phyloP scores from a whole-genome alignment of 53 echinoderm and acorn worm genomes.

The Stichopus horrens region DNA sequence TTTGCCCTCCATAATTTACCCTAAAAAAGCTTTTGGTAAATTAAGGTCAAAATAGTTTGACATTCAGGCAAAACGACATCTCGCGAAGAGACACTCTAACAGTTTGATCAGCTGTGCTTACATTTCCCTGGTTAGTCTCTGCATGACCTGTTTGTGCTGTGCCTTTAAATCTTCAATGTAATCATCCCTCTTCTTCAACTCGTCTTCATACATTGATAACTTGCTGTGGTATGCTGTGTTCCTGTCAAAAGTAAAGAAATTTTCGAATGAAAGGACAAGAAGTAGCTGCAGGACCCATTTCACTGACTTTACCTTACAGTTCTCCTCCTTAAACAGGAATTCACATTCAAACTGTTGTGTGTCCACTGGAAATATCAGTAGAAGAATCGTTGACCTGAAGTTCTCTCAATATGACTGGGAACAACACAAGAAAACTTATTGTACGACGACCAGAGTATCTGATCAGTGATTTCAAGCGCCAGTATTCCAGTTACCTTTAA shows the following conservation, averaged over 20 bases:
- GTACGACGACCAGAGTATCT: no score
- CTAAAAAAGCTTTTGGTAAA: neutral
- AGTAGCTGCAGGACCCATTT: neutral
- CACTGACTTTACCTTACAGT: neutral
- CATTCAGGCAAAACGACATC: neutral
- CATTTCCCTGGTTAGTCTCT: conserved; percentile 6
- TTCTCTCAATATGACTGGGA: no score
- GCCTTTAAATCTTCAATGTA: conserved; percentile 7
- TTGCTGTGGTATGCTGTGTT: conserved; percentile 32
- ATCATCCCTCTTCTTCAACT: conserved; percentile 34
- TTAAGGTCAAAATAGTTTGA: neutral
- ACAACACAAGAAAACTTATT: no score
- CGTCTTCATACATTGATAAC: conserved; percentile 30
- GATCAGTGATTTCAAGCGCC: no score
- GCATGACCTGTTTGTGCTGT: neutral
- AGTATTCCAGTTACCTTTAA: no score
- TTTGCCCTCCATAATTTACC: neutral
- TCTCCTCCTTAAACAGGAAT: neutral
- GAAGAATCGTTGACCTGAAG: no score
- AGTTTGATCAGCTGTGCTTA: neutral
- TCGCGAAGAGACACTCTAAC: neutral
- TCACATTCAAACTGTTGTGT: no score
- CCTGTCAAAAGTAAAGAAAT: neutral
- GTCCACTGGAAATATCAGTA: no score
- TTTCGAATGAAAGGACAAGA: neutral